phyloP scores from a whole-genome alignment of 2,888 invertebrate species.

The Agrotis exclamationis region DNA sequence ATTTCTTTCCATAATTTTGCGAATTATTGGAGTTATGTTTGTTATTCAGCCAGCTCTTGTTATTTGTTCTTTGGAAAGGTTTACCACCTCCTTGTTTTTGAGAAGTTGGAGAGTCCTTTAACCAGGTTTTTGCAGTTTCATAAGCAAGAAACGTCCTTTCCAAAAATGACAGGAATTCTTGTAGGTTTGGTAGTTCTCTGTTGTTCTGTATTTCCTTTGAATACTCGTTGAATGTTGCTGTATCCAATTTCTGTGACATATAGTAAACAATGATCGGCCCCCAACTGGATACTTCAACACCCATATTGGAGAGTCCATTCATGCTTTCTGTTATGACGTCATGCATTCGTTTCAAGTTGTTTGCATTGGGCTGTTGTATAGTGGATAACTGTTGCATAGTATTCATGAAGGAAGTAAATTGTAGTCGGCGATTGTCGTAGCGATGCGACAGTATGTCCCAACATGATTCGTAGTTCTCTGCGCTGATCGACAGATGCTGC shows the following conservation, averaged over 20 bases:
- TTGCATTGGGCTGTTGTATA: neutral
- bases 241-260: constrained; percentile 4
- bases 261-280: constrained; percentile 15
- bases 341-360: constrained; percentile 16
- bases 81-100: too few species aligned
- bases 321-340: constrained; percentile 15
- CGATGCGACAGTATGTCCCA: too few species aligned
- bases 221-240: neutral
- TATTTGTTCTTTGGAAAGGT: too few species aligned
- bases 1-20: too few species aligned
- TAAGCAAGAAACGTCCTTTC: constrained; percentile 1
- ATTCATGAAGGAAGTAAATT: neutral
- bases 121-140: too few species aligned
- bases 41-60: too few species aligned
- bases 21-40: neutral
- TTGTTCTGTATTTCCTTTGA: neutral
- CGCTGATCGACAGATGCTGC: too few species aligned
- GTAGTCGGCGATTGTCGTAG: too few species aligned
- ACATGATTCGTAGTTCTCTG: too few species aligned
- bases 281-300: constrained; percentile 11
- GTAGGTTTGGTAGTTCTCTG: neutral
- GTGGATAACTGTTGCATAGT: neutral
- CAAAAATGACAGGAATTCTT: neutral
- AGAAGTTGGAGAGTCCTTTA: too few species aligned
- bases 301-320: constrained; percentile 14